Evolutionary conservation across 2,888 invertebrate species (phyloP).

Genomic region (Leptura quadrifasciata): DNA sequence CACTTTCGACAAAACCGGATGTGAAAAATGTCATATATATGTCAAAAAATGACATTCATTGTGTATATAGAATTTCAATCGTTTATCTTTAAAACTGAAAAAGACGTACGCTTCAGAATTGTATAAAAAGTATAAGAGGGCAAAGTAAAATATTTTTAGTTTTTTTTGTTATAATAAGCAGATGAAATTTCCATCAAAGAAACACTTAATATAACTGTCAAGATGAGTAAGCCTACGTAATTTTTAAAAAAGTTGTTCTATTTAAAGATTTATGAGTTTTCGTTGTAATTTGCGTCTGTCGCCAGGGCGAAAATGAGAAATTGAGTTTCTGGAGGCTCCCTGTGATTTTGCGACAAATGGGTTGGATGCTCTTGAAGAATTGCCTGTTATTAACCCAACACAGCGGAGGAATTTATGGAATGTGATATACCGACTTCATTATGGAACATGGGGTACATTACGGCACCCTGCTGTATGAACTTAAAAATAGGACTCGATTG

Average conservation of each 20-base stretch:
- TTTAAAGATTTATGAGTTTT: slow-evolving; percentile 28
- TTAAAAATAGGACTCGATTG: slow-evolving; percentile 19
- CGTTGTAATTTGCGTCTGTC: slow-evolving; percentile 32
- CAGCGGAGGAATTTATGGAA: slow-evolving; percentile 28
- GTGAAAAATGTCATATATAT: too few relatives aligned
- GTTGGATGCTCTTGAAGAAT: slow-evolving; percentile 33
- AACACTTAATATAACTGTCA: neutral
- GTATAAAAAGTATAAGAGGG: too few relatives aligned
- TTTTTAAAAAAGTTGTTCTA: slow-evolving; percentile 8
- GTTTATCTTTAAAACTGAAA: too few relatives aligned
- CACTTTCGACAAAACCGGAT: too few relatives aligned
- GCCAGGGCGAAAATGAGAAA: slow-evolving; percentile 31
- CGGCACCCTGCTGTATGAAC: neutral
- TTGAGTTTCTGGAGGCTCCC: slow-evolving; percentile 31
- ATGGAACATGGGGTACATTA: slow-evolving; percentile 29
- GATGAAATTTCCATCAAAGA: neutral
- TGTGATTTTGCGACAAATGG: slow-evolving; percentile 39
- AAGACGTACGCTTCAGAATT: too few relatives aligned
- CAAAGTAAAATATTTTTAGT: too few relatives aligned
- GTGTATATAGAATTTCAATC: too few relatives aligned
- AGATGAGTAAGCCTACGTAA: neutral
- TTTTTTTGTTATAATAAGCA: too few relatives aligned
- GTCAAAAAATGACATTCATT: too few relatives aligned
- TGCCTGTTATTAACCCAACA: slow-evolving; percentile 39
- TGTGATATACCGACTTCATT: slow-evolving; percentile 39